Evolutionary conservation across 2,797 vertebrate species (phyloP), one percentile per base, ranked within the genome.

Genomic region (Pempheris klunzingeri): DNA sequence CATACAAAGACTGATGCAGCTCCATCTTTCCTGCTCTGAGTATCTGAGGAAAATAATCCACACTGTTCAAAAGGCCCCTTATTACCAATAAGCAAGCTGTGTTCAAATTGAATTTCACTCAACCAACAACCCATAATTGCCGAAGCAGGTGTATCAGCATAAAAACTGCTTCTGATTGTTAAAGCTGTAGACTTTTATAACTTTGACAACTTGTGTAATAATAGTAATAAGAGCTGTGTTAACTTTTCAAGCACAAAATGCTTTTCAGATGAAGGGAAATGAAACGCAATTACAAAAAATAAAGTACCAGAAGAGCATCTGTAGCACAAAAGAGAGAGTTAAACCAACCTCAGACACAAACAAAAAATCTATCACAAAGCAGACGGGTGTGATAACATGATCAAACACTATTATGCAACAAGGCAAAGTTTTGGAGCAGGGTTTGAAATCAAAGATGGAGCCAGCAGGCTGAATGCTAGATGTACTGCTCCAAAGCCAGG

Each of bases 1-100:
- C 80, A 85, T 71, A 68, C 60, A 78, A 78, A 74, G 71, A 74
- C 28, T 41, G 46, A 81, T 73, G 80, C 67, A 28, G 70, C 78
- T 77, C 74, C n/a, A 74, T 81, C 44, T 73, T 69, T 68, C 55
- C 43, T 49, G 67, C 71, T 64, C 76, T 61, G 49, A 82, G 70
- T 64, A 80, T 77, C 41, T 53, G 59, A 81, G 57, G 36, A 64
- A 49, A 76, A 68, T 24, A 81, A 74, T 72, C 65, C 54, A 60
- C 71, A 49, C 9, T 49, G 39, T 57, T 82, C 30, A 70, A 76
- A 82, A 78, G 36, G 55, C 54, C 78, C 62, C 63, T 78, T 54
- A 74, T 88, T 60, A 49, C 41, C 71, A 81, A 50, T 82, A 67
- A 86, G 64, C 39, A 71, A 83, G 57, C 73, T 38, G 57, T 57